phyloP scores from a whole-genome alignment of 2,797 vertebrate genomes.

The Fundulus diaphanus region DNA sequence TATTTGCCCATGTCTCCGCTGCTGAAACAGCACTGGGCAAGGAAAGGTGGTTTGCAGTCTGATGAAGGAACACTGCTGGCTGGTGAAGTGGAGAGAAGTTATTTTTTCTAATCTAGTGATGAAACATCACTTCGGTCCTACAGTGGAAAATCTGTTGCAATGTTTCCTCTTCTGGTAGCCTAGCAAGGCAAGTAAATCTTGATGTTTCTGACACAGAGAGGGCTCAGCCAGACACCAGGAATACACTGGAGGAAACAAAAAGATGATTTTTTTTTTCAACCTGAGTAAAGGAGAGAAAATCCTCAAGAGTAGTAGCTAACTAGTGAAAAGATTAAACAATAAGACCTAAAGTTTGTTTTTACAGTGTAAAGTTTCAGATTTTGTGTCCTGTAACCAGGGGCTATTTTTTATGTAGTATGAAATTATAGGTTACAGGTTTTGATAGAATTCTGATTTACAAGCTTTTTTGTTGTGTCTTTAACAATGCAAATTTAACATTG shows the following conservation, averaged over 20 bases:
- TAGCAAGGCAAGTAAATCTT: neutral
- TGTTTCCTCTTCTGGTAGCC: slow-evolving; percentile 14
- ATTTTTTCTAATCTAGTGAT: slow-evolving; percentile 7
- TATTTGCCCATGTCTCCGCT: neutral
- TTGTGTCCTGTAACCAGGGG: neutral
- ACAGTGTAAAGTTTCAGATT: too few species aligned
- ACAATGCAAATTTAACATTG: neutral
- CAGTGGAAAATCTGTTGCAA: neutral
- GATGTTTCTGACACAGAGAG: slow-evolving; percentile 38
- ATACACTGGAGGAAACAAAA: slow-evolving; percentile 33
- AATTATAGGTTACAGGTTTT: neutral
- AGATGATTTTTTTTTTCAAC: slow-evolving; percentile 5
- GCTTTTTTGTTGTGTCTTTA: neutral
- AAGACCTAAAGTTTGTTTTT: too few species aligned
- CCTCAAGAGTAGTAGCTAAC: slow-evolving; percentile 12
- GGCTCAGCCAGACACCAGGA: slow-evolving; percentile 14
- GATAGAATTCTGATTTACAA: neutral
- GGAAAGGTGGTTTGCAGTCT: slow-evolving; percentile 9
- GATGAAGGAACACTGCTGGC: neutral
- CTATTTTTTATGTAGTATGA: neutral
- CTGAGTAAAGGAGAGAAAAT: slow-evolving; percentile 21
- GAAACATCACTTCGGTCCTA: slow-evolving; percentile 13
- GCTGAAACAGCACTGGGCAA: neutral
- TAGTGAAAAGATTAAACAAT: neutral
- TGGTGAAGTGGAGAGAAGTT: neutral